A percentile compares a stretch with the other conserved stretches of the same genome.
phyloP scores from a whole-genome alignment of 37 sponge, comb jelly and placozoan genomes.

The Beroe ovata region DNA sequence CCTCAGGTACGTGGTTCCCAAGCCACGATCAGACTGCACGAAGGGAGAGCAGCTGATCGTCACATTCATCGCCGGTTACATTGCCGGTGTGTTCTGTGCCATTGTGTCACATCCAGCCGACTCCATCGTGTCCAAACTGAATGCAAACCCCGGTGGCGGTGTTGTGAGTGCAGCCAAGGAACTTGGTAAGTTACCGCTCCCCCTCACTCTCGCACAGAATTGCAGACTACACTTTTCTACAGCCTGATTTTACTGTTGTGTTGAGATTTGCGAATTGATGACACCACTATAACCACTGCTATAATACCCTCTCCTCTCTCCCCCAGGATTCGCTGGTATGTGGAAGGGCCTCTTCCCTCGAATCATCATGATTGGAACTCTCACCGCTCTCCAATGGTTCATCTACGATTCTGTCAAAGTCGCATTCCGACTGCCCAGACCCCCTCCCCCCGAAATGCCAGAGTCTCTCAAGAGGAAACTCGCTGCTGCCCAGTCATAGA shows the following conservation, averaged over 20 bases:
- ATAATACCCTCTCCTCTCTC: background rate
- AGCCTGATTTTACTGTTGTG: no score
- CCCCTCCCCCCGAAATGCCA: constrained; percentile 98
- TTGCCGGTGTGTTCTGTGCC: constrained; percentile 99
- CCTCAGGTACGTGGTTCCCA: constrained; percentile 84
- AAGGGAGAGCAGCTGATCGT: constrained; percentile 94
- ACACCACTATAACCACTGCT: no score
- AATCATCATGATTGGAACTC: constrained; percentile 97
- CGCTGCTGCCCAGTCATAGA: constrained; percentile 51
- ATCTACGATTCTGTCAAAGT: constrained; percentile 99
- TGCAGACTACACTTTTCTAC: no score
- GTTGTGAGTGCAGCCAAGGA: constrained; percentile 83
- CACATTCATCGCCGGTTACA: constrained; percentile 98
- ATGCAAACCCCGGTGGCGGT: constrained; percentile 89
- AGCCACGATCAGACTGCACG: constrained; percentile 77
- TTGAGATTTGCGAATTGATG: no score
- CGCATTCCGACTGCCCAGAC: constrained; percentile 94
- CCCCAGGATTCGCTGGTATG: constrained; percentile 72
- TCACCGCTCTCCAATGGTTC: constrained; percentile 99
- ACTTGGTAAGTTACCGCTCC: constrained; percentile 84
- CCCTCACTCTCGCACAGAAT: no score
- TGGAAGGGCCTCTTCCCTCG: constrained; percentile 97
- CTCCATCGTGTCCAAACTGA: constrained; percentile 94
- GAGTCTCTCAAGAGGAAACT: constrained; percentile 93
- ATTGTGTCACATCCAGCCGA: constrained; percentile 97